Base-by-base conservation (phyloP, 2,797 vertebrate genomes). In the Chaenodraco wilsoni region DNA sequence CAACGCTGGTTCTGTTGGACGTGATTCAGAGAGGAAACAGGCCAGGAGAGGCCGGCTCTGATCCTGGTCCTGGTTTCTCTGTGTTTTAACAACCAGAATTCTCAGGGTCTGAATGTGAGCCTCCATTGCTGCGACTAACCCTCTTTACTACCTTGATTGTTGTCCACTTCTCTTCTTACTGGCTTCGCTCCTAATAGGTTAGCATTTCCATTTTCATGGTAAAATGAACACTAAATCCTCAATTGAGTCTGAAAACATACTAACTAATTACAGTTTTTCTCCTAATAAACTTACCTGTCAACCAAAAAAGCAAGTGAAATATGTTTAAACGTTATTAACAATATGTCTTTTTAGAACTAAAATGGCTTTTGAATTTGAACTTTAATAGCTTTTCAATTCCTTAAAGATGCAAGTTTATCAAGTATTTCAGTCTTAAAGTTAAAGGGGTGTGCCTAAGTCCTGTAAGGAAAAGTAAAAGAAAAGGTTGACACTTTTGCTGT, bases 91-190 rank as follows among this genome's bases (percentile, higher is more conserved):
- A 83, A 78, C 57, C 85, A 83, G 75, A 88, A 68, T 76, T 45
- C 73, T 76, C 72, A 84, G 72, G 74, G 81, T 81, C 89, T 88
- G 79, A 89, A 89, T 87, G 82, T 59, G 68, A 84, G 86, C 88
- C 87, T 86, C 83, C 70, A 27, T 44, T 74, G 82, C 81, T 93
- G 87, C 89, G 91, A 79, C 92, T 94, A 93, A 94, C 83, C 59
- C 55, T 74, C 73, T 79, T 74, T 78, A 89, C 90, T 95, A 95
- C 95, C 95, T 96, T 84, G 84, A 58, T 57, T 74, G 77, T 60
- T 84, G 65, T 90, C 93, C 93, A 81, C 90, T 92, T 89, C 81
- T 95, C 93, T 94, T 95, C 91, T 87, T 93, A 69, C 70, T 44
- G n/a, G 69, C 85, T 71, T 93, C 88, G 82, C 84, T 93, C 94